phyloP scores from a whole-genome alignment of 2,888 invertebrate species.

The Acleris emargana region DNA sequence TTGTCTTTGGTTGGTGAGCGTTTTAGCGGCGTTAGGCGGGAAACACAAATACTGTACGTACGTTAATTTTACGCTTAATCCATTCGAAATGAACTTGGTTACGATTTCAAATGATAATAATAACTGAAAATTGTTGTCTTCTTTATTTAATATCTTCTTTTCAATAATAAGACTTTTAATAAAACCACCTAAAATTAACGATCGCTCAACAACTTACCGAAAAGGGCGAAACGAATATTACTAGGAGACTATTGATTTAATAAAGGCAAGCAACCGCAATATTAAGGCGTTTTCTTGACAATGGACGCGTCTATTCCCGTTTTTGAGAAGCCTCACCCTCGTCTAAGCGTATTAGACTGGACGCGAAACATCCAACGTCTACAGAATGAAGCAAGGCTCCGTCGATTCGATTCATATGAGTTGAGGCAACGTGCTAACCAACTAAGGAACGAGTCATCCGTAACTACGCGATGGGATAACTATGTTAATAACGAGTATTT shows the following conservation, averaged over 20 bases:
- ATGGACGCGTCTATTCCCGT: slow-evolving; percentile 77
- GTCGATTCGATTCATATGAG: slow-evolving; percentile 87
- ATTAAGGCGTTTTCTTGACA: background rate
- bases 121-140: too few species aligned
- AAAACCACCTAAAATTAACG: too few species aligned
- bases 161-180: too few species aligned
- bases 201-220: too few species aligned
- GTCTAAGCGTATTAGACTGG: slow-evolving; percentile 89
- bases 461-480: slow-evolving; percentile 90
- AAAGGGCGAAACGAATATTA: background rate
- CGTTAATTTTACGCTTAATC: too few species aligned
- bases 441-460: slow-evolving; percentile 88
- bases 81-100: background rate
- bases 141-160: too few species aligned
- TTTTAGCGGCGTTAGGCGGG: background rate
- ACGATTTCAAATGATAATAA: too few species aligned
- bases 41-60: background rate
- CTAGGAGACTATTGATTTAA: slow-evolving; percentile 45
- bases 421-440: slow-evolving; percentile 88
- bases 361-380: slow-evolving; percentile 88
- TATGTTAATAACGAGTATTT: slow-evolving; percentile 89
- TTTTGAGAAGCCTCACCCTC: slow-evolving; percentile 87
- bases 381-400: slow-evolving; percentile 87
- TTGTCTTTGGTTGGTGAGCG: background rate
- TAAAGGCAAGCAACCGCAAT: slow-evolving; percentile 20